A percentile compares a stretch with the other conserved stretches of the same genome.
These are phyloP conservation scores for Phenganax subtilis DNA, from an alignment of 92 coral and sea anemone genomes.

Conservation along the genomic window DNA sequence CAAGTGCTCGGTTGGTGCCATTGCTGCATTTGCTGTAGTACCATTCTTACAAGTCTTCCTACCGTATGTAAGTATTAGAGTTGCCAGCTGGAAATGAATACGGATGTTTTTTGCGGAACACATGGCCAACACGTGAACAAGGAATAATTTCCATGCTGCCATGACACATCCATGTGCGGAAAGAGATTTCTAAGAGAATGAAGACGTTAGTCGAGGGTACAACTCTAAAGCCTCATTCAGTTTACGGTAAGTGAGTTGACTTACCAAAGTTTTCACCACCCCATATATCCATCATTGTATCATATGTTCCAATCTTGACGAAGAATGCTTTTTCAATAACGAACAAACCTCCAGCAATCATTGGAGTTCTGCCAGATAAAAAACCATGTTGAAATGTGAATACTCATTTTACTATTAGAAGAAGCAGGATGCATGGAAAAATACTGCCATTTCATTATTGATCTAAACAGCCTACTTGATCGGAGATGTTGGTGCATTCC, in stretches of 20 bases:
- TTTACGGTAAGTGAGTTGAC: neutral
- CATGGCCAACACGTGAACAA: conserved; percentile 98
- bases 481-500: conserved; percentile 73
- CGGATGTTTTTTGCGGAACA: conserved; percentile 91
- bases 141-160: conserved; percentile 98
- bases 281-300: conserved; percentile 99
- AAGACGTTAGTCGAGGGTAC: neutral
- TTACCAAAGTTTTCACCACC: conserved; percentile 99
- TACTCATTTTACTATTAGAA: neutral
- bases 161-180: conserved; percentile 97
- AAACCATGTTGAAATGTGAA: neutral
- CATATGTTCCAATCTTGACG: conserved; percentile 81
- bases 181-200: conserved; percentile 70
- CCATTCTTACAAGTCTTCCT: conserved; percentile 30
- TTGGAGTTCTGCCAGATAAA: conserved; percentile 64
- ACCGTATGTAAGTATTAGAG: conserved; percentile 97
- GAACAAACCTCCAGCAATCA: conserved; percentile 98
- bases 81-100: conserved; percentile 97
- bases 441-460: too few species aligned
- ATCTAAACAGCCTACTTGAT: conserved; percentile 57
- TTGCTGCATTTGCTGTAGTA: neutral
- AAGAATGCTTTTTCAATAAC: conserved; percentile 82
- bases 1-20: too few species aligned
- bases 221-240: too few species aligned
- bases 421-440: too few species aligned